These are phyloP conservation scores for Rhineura floridana DNA, from an alignment of 2,113 vertebrate species.

Conservation along the genomic window DNA sequence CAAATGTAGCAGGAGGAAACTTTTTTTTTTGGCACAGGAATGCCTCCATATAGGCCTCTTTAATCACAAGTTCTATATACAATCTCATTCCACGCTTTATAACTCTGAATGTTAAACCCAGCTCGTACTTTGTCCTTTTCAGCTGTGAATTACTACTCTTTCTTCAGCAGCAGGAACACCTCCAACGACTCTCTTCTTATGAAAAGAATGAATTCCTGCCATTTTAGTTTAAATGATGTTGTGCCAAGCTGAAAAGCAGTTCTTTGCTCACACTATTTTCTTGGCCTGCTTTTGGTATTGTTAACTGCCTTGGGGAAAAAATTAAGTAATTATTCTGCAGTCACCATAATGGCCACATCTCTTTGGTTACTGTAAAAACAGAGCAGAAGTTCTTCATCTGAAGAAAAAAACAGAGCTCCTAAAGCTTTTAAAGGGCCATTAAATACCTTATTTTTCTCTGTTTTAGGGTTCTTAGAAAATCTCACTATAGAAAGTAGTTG, in stretches of 20 bases:
- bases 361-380: constrained; percentile 29
- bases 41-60: background rate
- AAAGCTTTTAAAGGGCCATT: background rate
- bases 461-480: background rate
- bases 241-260: constrained; percentile 68
- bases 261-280: constrained; percentile 71
- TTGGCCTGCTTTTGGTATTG: constrained; percentile 56
- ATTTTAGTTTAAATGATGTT: constrained; percentile 71
- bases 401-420: background rate
- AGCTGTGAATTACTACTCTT: constrained; percentile 61
- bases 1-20: constrained; percentile 10
- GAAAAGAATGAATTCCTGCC: constrained; percentile 68
- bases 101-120: constrained; percentile 1
- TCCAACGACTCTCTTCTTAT: constrained; percentile 61
- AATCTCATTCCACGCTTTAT: constrained; percentile 30
- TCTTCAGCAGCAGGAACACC: constrained; percentile 61
- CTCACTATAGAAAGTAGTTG: background rate
- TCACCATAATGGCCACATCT: constrained; percentile 4
- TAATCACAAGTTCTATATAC: constrained; percentile 30
- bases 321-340: constrained; percentile 42
- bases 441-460: background rate
- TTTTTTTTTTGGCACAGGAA: background rate
- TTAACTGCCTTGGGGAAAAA: constrained; percentile 36
- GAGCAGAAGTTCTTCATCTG: background rate
- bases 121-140: constrained; percentile 40